Percentiles rank a stretch among this genome's conserved stretches.
Evolutionary conservation across 2,797 vertebrate genomes (phyloP).

Genomic region (Gadopsis bispinosus): DNA sequence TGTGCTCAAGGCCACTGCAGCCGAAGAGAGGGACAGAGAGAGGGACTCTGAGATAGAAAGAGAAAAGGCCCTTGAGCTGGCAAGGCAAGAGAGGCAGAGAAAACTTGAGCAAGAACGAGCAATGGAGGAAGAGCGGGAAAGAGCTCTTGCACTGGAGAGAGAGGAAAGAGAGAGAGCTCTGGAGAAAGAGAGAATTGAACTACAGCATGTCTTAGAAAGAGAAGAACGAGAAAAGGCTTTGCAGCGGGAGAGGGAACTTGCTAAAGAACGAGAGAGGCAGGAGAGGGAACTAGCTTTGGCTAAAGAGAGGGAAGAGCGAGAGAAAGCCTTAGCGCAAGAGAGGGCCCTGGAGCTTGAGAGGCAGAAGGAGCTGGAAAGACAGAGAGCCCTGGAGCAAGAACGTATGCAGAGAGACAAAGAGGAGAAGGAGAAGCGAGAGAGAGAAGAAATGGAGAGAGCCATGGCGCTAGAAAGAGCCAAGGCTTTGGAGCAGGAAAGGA

Average conservation of each 20-base stretch:
- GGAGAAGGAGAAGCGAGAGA: constrained; percentile 66
- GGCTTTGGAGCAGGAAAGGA: constrained; percentile 56
- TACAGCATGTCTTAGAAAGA: constrained; percentile 76
- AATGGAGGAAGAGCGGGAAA: constrained; percentile 65
- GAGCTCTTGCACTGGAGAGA: constrained; percentile 58
- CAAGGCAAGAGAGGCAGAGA: constrained; percentile 73
- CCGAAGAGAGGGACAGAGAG: constrained; percentile 73
- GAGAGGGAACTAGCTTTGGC: constrained; percentile 70
- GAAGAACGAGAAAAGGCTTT: constrained; percentile 71
- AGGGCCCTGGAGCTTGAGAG: constrained; percentile 71
- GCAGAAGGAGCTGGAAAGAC: constrained; percentile 69
- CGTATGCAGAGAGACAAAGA: constrained; percentile 65
- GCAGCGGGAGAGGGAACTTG: constrained; percentile 66
- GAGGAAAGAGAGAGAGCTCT: constrained; percentile 69
- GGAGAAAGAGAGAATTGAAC: constrained; percentile 70
- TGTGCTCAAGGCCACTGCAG: constrained; percentile 72
- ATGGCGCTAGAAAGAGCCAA: constrained; percentile 55
- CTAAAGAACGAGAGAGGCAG: constrained; percentile 69
- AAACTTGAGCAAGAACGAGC: constrained; percentile 69
- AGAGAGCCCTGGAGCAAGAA: constrained; percentile 67
- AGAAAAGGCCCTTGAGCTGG: constrained; percentile 67
- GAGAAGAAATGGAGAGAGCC: constrained; percentile 68
- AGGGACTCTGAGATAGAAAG: constrained; percentile 60
- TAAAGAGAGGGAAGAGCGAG: constrained; percentile 63
- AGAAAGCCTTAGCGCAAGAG: constrained; percentile 64